phyloP scores from a whole-genome alignment of 2,113 vertebrate genomes.

The Ceratotherium simum region DNA sequence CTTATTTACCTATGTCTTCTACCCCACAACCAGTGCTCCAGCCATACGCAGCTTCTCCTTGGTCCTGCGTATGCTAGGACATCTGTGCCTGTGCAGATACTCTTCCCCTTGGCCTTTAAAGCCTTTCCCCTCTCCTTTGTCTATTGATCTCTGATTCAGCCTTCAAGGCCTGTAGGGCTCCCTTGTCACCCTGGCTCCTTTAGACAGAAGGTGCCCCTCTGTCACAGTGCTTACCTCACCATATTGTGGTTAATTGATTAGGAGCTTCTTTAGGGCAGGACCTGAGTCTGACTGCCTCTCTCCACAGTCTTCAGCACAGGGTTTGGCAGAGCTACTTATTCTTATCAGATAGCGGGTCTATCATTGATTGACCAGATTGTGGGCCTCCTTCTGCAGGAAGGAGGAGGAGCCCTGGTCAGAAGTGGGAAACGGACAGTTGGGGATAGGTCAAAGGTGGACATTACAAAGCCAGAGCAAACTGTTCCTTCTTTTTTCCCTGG shows the following conservation, averaged over 20 bases:
- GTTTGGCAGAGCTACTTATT: background rate
- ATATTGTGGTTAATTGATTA: background rate
- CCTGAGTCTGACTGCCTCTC: background rate
- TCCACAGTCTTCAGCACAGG: background rate
- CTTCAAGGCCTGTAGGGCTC: background rate
- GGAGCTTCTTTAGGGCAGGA: background rate
- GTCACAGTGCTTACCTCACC: background rate
- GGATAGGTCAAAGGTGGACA: background rate
- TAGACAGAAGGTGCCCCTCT: background rate
- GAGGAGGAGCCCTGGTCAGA: background rate
- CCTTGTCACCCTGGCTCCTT: background rate
- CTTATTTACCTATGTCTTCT: background rate
- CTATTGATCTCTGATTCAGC: background rate
- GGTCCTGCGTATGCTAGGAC: background rate
- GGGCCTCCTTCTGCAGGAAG: background rate
- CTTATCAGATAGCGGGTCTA: background rate
- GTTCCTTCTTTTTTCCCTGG: background rate
- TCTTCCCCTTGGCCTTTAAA: background rate
- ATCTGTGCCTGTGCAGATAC: background rate
- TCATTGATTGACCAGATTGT: background rate
- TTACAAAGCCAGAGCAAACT: constrained; percentile 1
- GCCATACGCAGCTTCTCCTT: background rate
- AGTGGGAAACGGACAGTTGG: background rate
- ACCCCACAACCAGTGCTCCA: background rate
- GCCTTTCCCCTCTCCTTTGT: background rate